Conservation (phyloP, 2,888 invertebrate genomes). For the Meiosimyza platycephala region DNA sequence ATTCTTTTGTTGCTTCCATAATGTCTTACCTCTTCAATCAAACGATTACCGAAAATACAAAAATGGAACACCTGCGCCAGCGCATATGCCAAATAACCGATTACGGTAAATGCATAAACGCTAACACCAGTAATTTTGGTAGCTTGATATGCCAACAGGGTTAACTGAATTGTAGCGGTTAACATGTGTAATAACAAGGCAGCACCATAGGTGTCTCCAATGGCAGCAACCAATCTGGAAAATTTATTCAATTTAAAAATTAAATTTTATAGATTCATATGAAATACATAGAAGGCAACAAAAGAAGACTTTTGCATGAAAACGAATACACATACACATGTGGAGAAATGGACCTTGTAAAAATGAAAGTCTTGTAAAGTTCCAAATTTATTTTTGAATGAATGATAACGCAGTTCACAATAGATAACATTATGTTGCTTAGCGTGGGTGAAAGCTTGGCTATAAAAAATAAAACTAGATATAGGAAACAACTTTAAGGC, state of each 20-base stretch:
- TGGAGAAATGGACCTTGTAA: background rate
- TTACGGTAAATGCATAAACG: conserved; percentile 81
- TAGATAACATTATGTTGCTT: no score
- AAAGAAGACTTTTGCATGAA: background rate
- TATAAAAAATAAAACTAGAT: no score
- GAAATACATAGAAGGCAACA: background rate
- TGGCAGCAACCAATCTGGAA: conserved; percentile 79
- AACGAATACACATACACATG: conserved; percentile 23
- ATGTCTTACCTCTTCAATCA: conserved; percentile 82
- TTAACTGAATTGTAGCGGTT: conserved; percentile 84
- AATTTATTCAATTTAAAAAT: conserved; percentile 1
- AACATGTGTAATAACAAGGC: conserved; percentile 87
- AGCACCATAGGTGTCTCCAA: conserved; percentile 87
- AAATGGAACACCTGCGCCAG: conserved; percentile 88
- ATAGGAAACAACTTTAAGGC: no score
- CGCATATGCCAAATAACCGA: conserved; percentile 84
- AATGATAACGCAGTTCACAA: no score
- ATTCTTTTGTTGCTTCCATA: background rate
- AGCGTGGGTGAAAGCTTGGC: no score
- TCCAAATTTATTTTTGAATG: no score
- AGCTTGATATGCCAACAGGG: conserved; percentile 86
- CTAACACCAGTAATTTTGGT: conserved; percentile 84
- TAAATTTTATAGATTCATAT: background rate
- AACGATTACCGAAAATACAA: conserved; percentile 86
- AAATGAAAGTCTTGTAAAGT: background rate